These are phyloP conservation scores for Elmis aenea DNA, from an alignment of 2,888 invertebrate genomes.

Conservation along the genomic window DNA sequence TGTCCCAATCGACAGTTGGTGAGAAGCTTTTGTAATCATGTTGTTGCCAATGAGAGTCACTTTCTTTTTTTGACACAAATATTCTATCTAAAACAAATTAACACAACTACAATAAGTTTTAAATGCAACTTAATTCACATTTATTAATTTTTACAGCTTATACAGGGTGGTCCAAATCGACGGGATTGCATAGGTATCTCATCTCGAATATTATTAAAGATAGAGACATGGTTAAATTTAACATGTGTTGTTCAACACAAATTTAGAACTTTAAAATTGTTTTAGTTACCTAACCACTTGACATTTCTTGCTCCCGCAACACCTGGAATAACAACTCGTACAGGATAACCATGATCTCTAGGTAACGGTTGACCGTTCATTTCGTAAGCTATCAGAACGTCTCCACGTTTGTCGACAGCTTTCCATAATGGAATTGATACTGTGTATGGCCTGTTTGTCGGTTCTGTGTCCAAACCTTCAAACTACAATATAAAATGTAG, in stretches of 20 bases:
- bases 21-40: slow-evolving; percentile 93
- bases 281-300: slow-evolving; percentile 83
- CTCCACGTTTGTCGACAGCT: slow-evolving; percentile 69
- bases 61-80: slow-evolving; percentile 75
- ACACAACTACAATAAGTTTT: not conserved
- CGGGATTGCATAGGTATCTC: too few species aligned
- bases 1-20: slow-evolving; percentile 81
- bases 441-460: slow-evolving; percentile 78
- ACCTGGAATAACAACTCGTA: slow-evolving; percentile 87
- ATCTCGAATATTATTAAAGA: too few species aligned
- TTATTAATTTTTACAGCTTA: too few species aligned
- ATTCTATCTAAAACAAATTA: slow-evolving; percentile 51
- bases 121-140: not conserved
- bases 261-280: too few species aligned
- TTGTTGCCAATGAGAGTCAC: slow-evolving; percentile 92
- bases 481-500: slow-evolving; percentile 50
- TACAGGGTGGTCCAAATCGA: too few species aligned
- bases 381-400: slow-evolving; percentile 84
- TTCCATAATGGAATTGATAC: slow-evolving; percentile 83
- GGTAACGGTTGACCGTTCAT: slow-evolving; percentile 89
- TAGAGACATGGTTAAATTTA: too few species aligned
- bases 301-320: slow-evolving; percentile 92
- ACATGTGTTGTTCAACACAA: too few species aligned
- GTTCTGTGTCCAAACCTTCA: slow-evolving; percentile 82
- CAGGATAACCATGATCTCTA: slow-evolving; percentile 87